Evolutionary conservation across 2,797 vertebrate genomes (phyloP).

Genomic region (Pangasius mekongensis): DNA sequence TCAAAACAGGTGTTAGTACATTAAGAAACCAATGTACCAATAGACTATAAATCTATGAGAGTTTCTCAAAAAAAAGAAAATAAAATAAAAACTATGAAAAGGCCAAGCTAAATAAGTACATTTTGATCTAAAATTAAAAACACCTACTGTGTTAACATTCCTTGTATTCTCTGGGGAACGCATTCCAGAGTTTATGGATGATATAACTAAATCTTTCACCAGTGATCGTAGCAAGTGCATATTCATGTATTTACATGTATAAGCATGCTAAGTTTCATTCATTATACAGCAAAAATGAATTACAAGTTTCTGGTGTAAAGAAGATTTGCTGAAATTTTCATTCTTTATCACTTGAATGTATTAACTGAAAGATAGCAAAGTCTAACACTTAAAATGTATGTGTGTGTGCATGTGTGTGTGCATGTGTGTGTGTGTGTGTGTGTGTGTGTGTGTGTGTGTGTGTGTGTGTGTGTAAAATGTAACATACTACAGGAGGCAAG

Average conservation of each 20-base stretch:
- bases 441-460: not conserved
- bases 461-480: not conserved
- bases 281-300: not conserved
- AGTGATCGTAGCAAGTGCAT: not conserved
- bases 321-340: not conserved
- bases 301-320: not conserved
- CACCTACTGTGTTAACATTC: too few relatives aligned
- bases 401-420: not conserved
- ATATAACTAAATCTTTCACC: not conserved
- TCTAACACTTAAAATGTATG: not conserved
- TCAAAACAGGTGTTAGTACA: too few relatives aligned
- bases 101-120: too few relatives aligned
- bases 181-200: not conserved
- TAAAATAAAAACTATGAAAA: too few relatives aligned
- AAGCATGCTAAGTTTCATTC: not conserved
- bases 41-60: too few relatives aligned
- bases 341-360: not conserved
- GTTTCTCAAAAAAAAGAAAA: too few relatives aligned
- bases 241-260: not conserved
- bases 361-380: not conserved
- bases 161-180: too few relatives aligned
- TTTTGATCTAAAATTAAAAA: too few relatives aligned
- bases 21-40: too few relatives aligned
- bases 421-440: not conserved
- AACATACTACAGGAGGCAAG: conserved; percentile 22